Percentiles rank a stretch among this genome's conserved stretches.
Conservation (phyloP, 2,113 vertebrate species). For the Pteruthius melanotis region DNA sequence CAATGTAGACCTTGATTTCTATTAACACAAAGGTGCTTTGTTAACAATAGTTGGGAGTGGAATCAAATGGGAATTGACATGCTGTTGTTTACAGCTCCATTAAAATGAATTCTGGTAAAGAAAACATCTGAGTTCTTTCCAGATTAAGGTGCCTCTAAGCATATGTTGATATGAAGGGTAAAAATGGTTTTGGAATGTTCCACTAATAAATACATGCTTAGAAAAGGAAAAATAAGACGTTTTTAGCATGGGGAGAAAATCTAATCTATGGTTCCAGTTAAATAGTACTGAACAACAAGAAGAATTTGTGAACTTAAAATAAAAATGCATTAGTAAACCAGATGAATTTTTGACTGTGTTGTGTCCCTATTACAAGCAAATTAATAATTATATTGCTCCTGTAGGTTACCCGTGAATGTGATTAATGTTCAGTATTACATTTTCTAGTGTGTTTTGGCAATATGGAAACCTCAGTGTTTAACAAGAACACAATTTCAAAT, state of each 20-base stretch:
- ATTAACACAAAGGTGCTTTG: neutral
- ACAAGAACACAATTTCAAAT: conserved; percentile 31
- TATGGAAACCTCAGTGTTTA: conserved; percentile 51
- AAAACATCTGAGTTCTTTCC: neutral
- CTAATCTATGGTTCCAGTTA: neutral
- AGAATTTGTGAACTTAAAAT: conserved; percentile 37
- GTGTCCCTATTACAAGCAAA: conserved; percentile 42
- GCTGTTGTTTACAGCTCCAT: neutral
- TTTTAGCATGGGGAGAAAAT: neutral
- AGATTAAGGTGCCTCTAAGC: neutral
- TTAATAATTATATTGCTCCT: conserved; percentile 51
- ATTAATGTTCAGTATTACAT: conserved; percentile 69
- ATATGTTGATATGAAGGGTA: neutral
- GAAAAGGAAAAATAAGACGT: neutral
- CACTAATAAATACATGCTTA: neutral
- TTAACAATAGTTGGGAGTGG: neutral
- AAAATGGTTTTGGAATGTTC: neutral
- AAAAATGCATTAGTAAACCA: conserved; percentile 35
- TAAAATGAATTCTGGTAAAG: conserved; percentile 16
- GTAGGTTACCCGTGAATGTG: conserved; percentile 50
- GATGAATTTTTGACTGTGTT: conserved; percentile 51
- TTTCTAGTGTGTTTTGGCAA: conserved; percentile 45
- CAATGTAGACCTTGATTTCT: neutral
- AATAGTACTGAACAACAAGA: conserved; percentile 18
- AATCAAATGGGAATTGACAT: neutral